phyloP scores from a whole-genome alignment of 2,113 vertebrate species.

The Platycercus adscitus region DNA sequence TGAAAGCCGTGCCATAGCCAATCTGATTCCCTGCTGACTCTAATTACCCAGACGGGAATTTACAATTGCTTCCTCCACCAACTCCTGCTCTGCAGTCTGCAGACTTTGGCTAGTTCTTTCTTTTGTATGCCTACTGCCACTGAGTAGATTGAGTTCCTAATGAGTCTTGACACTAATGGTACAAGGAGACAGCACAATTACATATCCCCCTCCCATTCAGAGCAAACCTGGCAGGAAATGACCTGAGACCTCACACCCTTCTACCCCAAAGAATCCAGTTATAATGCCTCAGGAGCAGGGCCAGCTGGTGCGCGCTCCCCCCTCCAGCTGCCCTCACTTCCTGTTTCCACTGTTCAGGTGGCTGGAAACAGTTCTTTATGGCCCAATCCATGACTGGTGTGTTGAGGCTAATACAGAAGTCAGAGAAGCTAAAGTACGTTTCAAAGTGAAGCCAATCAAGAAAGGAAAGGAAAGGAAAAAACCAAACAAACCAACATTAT shows the following conservation, averaged over 20 bases:
- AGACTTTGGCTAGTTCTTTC: constrained; percentile 74
- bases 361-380: constrained; percentile 68
- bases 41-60: constrained; percentile 81
- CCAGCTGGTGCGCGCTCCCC: constrained; percentile 67
- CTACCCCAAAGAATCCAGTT: constrained; percentile 64
- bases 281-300: constrained; percentile 69
- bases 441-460: constrained; percentile 35
- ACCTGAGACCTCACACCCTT: constrained; percentile 75
- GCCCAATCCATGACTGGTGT: constrained; percentile 27
- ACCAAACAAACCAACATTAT: neutral
- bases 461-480: neutral
- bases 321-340: constrained; percentile 23
- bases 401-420: constrained; percentile 50
- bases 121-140: constrained; percentile 73
- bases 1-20: constrained; percentile 71
- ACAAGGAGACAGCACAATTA: constrained; percentile 74
- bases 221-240: constrained; percentile 76
- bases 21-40: constrained; percentile 79
- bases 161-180: constrained; percentile 84
- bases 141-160: constrained; percentile 78
- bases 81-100: constrained; percentile 58
- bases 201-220: constrained; percentile 51
- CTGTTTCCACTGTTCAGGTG: constrained; percentile 73
- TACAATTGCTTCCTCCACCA: constrained; percentile 74
- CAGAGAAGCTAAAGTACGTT: neutral